Conservation (phyloP, 2,888 invertebrate genomes). For the Dryocosmus kuriphilus region DNA sequence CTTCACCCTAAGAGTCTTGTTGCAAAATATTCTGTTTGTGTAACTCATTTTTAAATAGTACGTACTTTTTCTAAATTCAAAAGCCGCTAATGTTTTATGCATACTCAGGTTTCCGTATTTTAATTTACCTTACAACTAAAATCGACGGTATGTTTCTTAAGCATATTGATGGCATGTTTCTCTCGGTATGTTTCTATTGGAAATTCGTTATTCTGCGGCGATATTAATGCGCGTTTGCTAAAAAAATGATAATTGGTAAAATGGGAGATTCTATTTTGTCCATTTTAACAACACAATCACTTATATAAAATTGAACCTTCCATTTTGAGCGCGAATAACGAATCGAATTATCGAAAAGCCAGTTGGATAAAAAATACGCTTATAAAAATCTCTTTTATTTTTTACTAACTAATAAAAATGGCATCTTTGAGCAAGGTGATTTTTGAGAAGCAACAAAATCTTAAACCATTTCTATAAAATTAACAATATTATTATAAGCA, state of each 20-base stretch:
- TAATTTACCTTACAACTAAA: slow-evolving; percentile 6
- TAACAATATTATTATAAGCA: not conserved
- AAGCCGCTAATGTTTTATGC: not conserved
- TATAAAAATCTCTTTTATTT: slow-evolving; percentile 35
- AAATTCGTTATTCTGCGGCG: slow-evolving; percentile 30
- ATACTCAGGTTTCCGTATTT: not conserved
- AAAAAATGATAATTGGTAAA: slow-evolving; percentile 3
- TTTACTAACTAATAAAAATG: slow-evolving; percentile 21
- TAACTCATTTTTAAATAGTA: not conserved
- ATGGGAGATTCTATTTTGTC: slow-evolving; percentile 3
- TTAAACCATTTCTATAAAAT: slow-evolving; percentile 10
- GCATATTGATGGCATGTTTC: slow-evolving; percentile 10
- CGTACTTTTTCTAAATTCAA: not conserved
- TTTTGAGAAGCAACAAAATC: slow-evolving; percentile 22
- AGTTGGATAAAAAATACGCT: slow-evolving; percentile 36
- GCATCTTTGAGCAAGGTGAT: slow-evolving; percentile 34
- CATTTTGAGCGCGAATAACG: slow-evolving; percentile 26
- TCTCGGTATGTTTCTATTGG: slow-evolving; percentile 13
- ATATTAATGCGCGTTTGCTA: not conserved
- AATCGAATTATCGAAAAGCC: slow-evolving; percentile 14
- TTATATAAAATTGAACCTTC: not conserved
- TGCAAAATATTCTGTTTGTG: not conserved
- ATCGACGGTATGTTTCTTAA: slow-evolving; percentile 29
- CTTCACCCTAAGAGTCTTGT: not conserved
- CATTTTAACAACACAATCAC: not conserved